These are phyloP conservation scores for Apocheima hispidaria DNA, from an alignment of 2,888 invertebrate genomes.

Conservation along the genomic window DNA sequence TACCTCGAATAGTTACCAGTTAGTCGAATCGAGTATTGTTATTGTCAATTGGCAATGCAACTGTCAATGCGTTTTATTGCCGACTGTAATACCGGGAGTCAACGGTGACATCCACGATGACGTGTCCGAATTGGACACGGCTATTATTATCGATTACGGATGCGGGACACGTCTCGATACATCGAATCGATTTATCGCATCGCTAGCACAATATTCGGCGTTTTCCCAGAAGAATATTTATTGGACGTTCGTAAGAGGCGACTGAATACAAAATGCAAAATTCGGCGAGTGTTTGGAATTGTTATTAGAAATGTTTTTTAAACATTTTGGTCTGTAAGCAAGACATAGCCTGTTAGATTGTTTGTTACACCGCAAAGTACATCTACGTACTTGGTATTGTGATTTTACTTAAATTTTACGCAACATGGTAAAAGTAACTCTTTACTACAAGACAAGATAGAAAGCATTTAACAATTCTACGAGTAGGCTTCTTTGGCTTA, in stretches of 20 bases:
- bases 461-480: background rate
- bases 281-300: constrained; percentile 28
- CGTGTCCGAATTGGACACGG: constrained; percentile 48
- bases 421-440: background rate
- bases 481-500: too few relatives aligned
- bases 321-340: background rate
- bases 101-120: constrained; percentile 39
- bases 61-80: constrained; percentile 11
- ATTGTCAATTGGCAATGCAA: constrained; percentile 22
- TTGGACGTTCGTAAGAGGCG: constrained; percentile 45
- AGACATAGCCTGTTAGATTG: background rate
- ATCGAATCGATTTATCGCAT: constrained; percentile 60
- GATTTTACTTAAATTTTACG: background rate
- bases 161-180: constrained; percentile 56
- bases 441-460: background rate
- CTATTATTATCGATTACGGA: constrained; percentile 56
- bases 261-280: constrained; percentile 49
- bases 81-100: constrained; percentile 37
- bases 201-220: constrained; percentile 49
- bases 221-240: constrained; percentile 58
- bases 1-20: background rate
- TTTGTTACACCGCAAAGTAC: background rate
- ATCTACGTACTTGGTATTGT: background rate
- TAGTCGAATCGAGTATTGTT: constrained; percentile 33
- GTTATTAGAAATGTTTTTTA: constrained; percentile 30